phyloP scores from a whole-genome alignment of 1,140 invertebrate species.

The Drosophila aff. region DNA sequence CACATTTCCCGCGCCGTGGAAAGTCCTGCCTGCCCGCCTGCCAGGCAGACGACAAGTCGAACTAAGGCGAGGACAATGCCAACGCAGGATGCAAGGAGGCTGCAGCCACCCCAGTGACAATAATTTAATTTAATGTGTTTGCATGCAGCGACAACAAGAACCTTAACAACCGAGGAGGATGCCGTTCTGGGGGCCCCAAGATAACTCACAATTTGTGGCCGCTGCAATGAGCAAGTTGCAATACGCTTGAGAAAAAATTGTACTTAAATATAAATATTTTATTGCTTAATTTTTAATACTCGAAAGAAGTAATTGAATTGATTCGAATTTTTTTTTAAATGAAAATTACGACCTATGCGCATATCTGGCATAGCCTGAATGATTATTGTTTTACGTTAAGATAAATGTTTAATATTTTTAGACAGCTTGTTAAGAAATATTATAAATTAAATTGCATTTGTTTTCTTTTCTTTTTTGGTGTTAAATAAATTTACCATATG shows the following conservation, averaged over 20 bases:
- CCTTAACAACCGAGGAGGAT: conserved; percentile 14
- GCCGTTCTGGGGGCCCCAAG: conserved; percentile 62
- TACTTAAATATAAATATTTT: neutral
- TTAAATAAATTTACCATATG: too few relatives aligned
- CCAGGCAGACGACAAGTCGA: conserved; percentile 54
- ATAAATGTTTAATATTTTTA: too few relatives aligned
- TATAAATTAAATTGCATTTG: too few relatives aligned
- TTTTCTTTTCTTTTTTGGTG: too few relatives aligned
- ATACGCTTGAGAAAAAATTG: too few relatives aligned
- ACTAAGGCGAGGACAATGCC: conserved; percentile 64
- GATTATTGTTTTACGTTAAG: too few relatives aligned
- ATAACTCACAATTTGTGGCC: conserved; percentile 82
- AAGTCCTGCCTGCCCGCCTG: conserved; percentile 19
- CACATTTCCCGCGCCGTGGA: conserved; percentile 37
- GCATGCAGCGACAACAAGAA: conserved; percentile 63
- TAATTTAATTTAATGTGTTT: conserved; percentile 84
- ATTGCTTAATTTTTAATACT: neutral
- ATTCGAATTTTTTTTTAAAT: too few relatives aligned
- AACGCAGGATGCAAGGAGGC: conserved; percentile 25
- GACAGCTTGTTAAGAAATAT: too few relatives aligned
- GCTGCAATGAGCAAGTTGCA: conserved; percentile 41
- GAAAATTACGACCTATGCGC: too few relatives aligned
- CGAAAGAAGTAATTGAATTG: too few relatives aligned
- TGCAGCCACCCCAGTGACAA: conserved; percentile 63
- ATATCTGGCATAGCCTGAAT: too few relatives aligned